These are phyloP conservation scores for Heterochromis multidens DNA, from an alignment of 2,113 vertebrate species.

Conservation along the genomic window DNA sequence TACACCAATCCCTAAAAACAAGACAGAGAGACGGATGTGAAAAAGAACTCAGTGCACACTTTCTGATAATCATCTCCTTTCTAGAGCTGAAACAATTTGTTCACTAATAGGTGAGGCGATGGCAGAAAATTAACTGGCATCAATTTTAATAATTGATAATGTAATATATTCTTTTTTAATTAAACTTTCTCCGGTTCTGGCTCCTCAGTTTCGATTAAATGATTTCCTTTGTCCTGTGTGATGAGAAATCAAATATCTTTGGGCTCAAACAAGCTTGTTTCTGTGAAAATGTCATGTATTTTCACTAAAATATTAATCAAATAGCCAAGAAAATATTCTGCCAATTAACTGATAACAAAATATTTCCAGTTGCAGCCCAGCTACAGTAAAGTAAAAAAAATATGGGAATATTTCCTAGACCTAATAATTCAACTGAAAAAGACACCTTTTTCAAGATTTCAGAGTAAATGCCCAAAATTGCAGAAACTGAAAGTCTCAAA, in stretches of 20 bases:
- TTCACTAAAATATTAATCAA: background rate
- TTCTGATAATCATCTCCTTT: background rate
- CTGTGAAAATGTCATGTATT: background rate
- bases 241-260: background rate
- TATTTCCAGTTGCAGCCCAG: background rate
- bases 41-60: background rate
- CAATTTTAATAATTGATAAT: background rate
- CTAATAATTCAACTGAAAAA: background rate
- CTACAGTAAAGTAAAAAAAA: background rate
- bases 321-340: background rate
- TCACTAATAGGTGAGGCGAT: background rate
- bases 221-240: background rate
- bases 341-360: background rate
- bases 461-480: background rate
- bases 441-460: background rate
- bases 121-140: background rate
- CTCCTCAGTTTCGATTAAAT: background rate
- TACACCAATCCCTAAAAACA: conserved; percentile 84
- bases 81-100: background rate
- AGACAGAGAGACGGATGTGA: background rate
- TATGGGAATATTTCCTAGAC: background rate
- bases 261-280: background rate
- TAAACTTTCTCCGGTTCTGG: background rate
- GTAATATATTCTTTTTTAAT: background rate
- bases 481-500: background rate